A percentile compares a stretch with the other conserved stretches of the same genome.
These are phyloP conservation scores for Nephrotoma flavescens DNA, from an alignment of 2,888 invertebrate genomes.

Conservation along the genomic window DNA sequence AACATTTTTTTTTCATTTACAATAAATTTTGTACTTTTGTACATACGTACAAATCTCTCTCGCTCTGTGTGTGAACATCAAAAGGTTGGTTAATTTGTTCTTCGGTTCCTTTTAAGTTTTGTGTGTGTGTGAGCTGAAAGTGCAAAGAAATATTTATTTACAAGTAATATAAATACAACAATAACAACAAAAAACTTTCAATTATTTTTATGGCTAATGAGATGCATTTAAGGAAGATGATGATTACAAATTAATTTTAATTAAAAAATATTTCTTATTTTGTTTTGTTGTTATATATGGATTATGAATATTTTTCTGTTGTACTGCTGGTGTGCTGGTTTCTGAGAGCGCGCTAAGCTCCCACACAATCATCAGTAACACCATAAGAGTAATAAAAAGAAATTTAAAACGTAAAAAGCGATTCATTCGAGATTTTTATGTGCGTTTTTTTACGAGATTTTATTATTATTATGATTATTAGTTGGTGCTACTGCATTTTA, in stretches of 20 bases:
- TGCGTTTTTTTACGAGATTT: not conserved
- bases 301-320: not conserved
- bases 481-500: not conserved
- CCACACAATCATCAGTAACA: not conserved
- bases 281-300: not conserved
- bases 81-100: not conserved
- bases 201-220: slow-evolving; percentile 4
- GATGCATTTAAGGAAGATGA: slow-evolving; percentile 1
- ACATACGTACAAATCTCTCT: not conserved
- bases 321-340: not conserved
- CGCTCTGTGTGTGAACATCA: not conserved
- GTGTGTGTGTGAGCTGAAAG: not conserved
- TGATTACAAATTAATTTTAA: slow-evolving; percentile 3
- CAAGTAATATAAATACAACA: not conserved
- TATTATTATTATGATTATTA: not conserved
- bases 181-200: not conserved
- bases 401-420: not conserved
- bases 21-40: not conserved
- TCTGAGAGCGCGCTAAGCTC: not conserved
- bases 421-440: not conserved
- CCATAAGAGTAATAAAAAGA: not conserved
- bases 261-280: not conserved
- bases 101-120: not conserved
- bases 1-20: not conserved
- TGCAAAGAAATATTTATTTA: not conserved